These are phyloP conservation scores for Escarpia spicata DNA, from an alignment of 2,888 invertebrate genomes.

Conservation along the genomic window DNA sequence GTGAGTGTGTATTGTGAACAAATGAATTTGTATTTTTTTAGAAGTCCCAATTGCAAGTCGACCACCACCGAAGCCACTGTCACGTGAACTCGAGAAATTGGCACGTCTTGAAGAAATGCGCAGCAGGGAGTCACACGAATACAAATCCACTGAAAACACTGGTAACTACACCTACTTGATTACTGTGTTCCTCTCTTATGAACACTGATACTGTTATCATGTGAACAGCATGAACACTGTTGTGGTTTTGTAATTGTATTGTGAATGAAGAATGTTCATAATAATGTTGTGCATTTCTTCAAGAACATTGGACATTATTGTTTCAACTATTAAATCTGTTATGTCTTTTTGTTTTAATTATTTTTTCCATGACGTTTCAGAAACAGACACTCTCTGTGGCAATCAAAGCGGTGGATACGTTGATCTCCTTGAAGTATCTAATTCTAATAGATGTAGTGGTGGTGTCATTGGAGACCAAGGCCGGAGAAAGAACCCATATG, in stretches of 20 bases:
- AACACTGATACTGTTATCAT: background rate
- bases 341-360: background rate
- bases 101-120: background rate
- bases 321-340: background rate
- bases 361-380: background rate
- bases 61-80: background rate
- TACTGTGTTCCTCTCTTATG: background rate
- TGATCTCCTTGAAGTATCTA: background rate
- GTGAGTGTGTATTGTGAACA: background rate
- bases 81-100: background rate
- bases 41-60: background rate
- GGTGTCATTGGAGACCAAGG: background rate
- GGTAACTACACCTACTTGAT: background rate
- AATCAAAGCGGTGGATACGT: background rate
- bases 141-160: background rate
- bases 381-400: background rate
- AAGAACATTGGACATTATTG: background rate
- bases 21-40: background rate
- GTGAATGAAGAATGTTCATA: background rate
- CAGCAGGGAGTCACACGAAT: background rate
- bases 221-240: background rate
- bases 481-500: background rate
- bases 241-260: background rate
- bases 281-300: background rate
- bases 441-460: background rate